A percentile compares a stretch with the other conserved stretches of the same genome.
Conservation (phyloP, 2,113 vertebrate genomes). For the Pandion haliaetus region DNA sequence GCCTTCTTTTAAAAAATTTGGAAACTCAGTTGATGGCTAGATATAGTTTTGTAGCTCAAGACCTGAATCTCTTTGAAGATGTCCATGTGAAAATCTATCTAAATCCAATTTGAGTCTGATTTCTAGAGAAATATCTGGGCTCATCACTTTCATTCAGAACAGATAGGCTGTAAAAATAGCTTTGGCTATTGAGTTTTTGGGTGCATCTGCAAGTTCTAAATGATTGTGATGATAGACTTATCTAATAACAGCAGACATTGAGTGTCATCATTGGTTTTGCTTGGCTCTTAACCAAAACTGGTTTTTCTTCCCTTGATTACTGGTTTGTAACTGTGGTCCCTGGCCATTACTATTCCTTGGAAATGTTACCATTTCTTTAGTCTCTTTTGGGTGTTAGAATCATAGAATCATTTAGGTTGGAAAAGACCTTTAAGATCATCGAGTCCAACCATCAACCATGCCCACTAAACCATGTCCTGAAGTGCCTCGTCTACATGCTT, state of each 20-base stretch:
- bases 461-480: too few relatives aligned
- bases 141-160: background rate
- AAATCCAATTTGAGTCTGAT: background rate
- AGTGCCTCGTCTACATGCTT: too few relatives aligned
- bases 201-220: background rate
- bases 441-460: too few relatives aligned
- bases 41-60: background rate
- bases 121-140: background rate
- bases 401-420: too few relatives aligned
- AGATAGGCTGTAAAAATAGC: background rate
- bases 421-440: too few relatives aligned
- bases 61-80: background rate
- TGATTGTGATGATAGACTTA: background rate
- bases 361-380: background rate
- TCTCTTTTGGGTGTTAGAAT: background rate
- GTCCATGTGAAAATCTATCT: background rate
- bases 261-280: background rate
- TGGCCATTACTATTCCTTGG: background rate
- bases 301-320: background rate
- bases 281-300: background rate
- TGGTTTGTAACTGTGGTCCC: background rate
- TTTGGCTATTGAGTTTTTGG: background rate
- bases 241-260: background rate
- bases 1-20: background rate
- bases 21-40: background rate